Conservation (phyloP, 2,888 invertebrate genomes). For the Drosophila nr. perissopoda region DNA sequence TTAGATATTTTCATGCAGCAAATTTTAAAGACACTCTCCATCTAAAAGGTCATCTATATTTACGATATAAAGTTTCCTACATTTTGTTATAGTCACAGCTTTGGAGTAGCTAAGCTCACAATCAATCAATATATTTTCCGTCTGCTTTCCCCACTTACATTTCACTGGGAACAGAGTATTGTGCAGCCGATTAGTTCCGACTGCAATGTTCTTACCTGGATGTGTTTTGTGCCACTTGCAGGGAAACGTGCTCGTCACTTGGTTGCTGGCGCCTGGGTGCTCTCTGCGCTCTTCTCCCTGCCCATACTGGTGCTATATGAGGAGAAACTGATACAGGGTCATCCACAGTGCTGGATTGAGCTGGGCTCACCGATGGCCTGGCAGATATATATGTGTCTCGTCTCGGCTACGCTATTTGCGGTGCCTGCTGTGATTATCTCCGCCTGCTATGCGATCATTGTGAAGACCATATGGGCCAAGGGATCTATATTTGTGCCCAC, state of each 20-base stretch:
- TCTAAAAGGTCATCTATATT: neutral
- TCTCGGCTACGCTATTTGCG: constrained; percentile 92
- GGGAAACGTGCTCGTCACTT: constrained; percentile 94
- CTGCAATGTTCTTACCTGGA: neutral
- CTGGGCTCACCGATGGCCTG: constrained; percentile 90
- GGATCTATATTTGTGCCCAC: constrained; percentile 84
- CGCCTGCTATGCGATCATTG: constrained; percentile 95
- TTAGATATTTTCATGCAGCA: neutral
- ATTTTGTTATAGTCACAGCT: neutral
- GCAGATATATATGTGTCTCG: constrained; percentile 95
- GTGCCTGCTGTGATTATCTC: constrained; percentile 95
- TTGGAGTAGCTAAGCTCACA: neutral
- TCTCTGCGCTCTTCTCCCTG: constrained; percentile 92
- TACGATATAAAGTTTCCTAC: neutral
- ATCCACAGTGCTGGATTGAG: constrained; percentile 95
- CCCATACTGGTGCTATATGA: constrained; percentile 93
- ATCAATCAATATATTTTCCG: neutral
- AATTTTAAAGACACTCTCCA: no score
- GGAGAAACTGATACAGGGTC: constrained; percentile 91
- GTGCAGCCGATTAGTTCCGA: neutral
- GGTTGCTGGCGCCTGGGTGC: constrained; percentile 92
- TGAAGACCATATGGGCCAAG: constrained; percentile 96
- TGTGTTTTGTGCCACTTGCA: constrained; percentile 76
- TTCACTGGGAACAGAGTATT: neutral
- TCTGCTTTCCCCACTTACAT: neutral